Percentiles rank a stretch among this genome's conserved stretches.
Evolutionary conservation across 2,113 vertebrate species (phyloP).

Genomic region (Syngnathus typhle): DNA sequence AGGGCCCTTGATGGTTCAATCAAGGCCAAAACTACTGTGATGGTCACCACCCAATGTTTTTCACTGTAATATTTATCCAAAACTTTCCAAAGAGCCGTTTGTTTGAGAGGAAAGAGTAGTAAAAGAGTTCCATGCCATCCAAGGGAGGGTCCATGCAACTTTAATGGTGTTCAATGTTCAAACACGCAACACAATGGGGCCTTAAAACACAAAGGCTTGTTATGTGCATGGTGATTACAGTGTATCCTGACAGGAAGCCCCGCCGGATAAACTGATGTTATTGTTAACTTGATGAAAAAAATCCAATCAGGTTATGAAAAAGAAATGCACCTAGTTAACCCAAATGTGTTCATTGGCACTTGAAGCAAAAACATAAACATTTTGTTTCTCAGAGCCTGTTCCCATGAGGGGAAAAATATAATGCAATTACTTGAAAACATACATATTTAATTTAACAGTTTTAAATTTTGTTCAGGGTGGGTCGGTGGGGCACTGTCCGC

Average conservation of each 20-base stretch:
- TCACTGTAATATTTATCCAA: background rate
- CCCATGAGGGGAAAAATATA: background rate
- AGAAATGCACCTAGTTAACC: background rate
- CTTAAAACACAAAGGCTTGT: conserved; percentile 30
- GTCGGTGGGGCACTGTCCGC: too few relatives aligned
- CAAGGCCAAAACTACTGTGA: background rate
- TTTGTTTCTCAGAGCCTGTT: background rate
- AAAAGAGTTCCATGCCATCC: conserved; percentile 10
- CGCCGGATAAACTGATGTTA: conserved; percentile 16
- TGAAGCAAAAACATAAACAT: background rate
- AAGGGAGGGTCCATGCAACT: conserved; percentile 10
- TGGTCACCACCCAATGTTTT: background rate
- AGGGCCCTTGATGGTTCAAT: background rate
- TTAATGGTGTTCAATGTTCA: conserved; percentile 25
- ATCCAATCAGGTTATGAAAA: conserved; percentile 5
- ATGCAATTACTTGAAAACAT: background rate
- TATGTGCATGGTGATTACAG: conserved; percentile 19
- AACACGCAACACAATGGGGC: conserved; percentile 30
- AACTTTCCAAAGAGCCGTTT: conserved; percentile 2
- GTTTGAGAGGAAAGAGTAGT: conserved; percentile 17
- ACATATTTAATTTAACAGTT: background rate
- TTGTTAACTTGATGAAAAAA: conserved; percentile 8
- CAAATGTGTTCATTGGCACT: conserved; percentile 3
- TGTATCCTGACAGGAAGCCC: conserved; percentile 50
- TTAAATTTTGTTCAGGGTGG: background rate